Percentiles rank a stretch among this genome's conserved stretches.
These are phyloP conservation scores for Sarotherodon lohbergeri DNA, from an alignment of 2,113 vertebrate genomes.

Conservation along the genomic window DNA sequence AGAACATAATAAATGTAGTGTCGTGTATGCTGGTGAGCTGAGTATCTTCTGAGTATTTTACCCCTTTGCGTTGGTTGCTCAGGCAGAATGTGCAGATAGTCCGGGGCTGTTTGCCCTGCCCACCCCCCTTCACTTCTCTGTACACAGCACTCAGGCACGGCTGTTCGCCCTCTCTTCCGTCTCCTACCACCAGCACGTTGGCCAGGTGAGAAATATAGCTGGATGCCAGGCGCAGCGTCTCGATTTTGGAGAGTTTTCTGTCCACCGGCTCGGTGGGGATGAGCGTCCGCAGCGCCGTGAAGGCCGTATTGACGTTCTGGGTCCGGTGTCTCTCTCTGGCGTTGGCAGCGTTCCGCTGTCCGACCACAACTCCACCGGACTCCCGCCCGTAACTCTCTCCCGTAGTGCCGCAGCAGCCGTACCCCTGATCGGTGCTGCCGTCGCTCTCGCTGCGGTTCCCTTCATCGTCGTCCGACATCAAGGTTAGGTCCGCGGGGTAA, in stretches of 20 bases:
- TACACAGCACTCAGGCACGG: conserved; percentile 80
- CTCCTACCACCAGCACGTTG: conserved; percentile 84
- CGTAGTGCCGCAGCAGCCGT: conserved; percentile 73
- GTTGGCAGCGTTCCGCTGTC: conserved; percentile 84
- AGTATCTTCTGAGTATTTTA: conserved; percentile 47
- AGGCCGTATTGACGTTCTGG: conserved; percentile 89
- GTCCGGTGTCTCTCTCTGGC: conserved; percentile 87
- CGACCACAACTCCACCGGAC: conserved; percentile 70
- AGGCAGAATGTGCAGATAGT: conserved; percentile 93
- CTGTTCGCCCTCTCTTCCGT: conserved; percentile 81
- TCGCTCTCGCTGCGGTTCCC: conserved; percentile 83
- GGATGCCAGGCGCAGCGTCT: conserved; percentile 61
- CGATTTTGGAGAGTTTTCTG: conserved; percentile 89
- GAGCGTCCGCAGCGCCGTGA: conserved; percentile 85
- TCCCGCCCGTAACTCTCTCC: conserved; percentile 58
- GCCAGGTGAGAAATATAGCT: conserved; percentile 91
- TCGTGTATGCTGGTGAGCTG: not conserved
- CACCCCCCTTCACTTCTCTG: conserved; percentile 65
- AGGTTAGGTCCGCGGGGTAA: conserved; percentile 73
- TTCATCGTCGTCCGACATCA: conserved; percentile 81
- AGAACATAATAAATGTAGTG: not conserved
- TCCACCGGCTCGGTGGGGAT: conserved; percentile 91
- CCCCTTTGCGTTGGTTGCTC: conserved; percentile 89
- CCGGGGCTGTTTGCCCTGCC: conserved; percentile 76
- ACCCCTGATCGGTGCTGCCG: conserved; percentile 80